A percentile compares a stretch with the other conserved stretches of the same genome.
These are phyloP conservation scores for Belonocnema kinseyi DNA, from an alignment of 1,140 invertebrate genomes.

Conservation along the genomic window DNA sequence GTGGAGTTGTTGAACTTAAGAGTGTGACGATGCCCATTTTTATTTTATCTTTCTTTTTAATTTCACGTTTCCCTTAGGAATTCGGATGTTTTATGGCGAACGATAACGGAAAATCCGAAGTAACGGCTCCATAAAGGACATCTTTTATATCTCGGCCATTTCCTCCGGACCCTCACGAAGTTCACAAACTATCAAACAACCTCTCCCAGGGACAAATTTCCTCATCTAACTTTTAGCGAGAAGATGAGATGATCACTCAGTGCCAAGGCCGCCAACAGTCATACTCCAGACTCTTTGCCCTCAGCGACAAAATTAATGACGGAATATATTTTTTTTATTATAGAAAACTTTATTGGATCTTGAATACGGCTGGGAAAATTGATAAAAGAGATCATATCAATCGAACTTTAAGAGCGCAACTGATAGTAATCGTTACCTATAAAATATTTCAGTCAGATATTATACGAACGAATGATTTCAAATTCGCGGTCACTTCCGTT, in stretches of 20 bases:
- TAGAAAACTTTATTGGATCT: conserved; percentile 55
- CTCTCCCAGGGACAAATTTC: conserved; percentile 74
- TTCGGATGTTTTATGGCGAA: conserved; percentile 37
- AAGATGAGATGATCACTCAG: conserved; percentile 75
- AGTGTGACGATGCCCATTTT: not conserved
- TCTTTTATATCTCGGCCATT: conserved; percentile 55
- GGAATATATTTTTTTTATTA: conserved; percentile 65
- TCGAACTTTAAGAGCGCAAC: no score
- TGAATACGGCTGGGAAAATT: no score
- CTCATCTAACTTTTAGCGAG: conserved; percentile 74
- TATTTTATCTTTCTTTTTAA: conserved; percentile 41
- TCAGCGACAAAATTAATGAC: conserved; percentile 65
- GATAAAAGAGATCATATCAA: no score
- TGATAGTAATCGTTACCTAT: no score
- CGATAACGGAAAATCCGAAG: conserved; percentile 48
- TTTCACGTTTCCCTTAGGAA: conserved; percentile 33
- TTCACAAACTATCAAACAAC: conserved; percentile 71
- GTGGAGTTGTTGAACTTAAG: no score
- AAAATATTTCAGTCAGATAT: no score
- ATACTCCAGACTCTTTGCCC: conserved; percentile 17
- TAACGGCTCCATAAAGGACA: conserved; percentile 54
- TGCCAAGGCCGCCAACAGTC: conserved; percentile 51
- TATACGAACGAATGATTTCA: no score
- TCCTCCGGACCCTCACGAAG: conserved; percentile 47
- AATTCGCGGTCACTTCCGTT: no score